These are phyloP conservation scores for Denticeps clupeoides DNA, from an alignment of 2,797 vertebrate species.

Conservation along the genomic window DNA sequence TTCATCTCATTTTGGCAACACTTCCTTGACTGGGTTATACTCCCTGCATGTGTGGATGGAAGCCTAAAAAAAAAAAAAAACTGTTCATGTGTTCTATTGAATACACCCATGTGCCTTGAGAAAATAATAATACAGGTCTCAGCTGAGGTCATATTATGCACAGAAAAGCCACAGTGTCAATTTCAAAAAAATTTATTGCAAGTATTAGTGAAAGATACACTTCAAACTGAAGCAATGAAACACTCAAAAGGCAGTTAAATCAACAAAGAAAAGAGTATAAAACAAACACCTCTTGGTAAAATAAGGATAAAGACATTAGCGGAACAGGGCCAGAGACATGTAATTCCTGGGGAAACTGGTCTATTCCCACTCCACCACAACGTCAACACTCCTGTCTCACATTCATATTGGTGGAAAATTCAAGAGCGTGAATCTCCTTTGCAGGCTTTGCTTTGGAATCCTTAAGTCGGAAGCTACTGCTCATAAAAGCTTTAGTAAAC, in stretches of 20 bases:
- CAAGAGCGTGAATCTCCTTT: constrained; percentile 42
- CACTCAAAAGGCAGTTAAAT: constrained; percentile 64
- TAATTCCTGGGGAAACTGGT: too few relatives aligned
- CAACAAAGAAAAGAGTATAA: constrained; percentile 56
- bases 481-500: constrained; percentile 5
- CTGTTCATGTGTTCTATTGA: too few relatives aligned
- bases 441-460: constrained; percentile 53
- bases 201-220: constrained; percentile 82
- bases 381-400: constrained; percentile 18
- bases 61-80: too few relatives aligned
- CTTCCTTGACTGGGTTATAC: too few relatives aligned
- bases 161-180: neutral
- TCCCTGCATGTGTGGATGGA: too few relatives aligned
- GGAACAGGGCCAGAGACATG: constrained; percentile 24
- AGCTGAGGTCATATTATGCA: too few relatives aligned
- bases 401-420: constrained; percentile 11
- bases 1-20: neutral
- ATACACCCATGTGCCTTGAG: too few relatives aligned
- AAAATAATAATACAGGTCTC: too few relatives aligned
- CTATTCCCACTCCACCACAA: too few relatives aligned
- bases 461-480: constrained; percentile 46
- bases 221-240: constrained; percentile 80
- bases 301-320: constrained; percentile 57
- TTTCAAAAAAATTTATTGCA: constrained; percentile 76
- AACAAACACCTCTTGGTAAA: constrained; percentile 61